A percentile compares a stretch with the other conserved stretches of the same genome.
Evolutionary conservation across 2,113 vertebrate species (phyloP).

Genomic region (Nestor notabilis): DNA sequence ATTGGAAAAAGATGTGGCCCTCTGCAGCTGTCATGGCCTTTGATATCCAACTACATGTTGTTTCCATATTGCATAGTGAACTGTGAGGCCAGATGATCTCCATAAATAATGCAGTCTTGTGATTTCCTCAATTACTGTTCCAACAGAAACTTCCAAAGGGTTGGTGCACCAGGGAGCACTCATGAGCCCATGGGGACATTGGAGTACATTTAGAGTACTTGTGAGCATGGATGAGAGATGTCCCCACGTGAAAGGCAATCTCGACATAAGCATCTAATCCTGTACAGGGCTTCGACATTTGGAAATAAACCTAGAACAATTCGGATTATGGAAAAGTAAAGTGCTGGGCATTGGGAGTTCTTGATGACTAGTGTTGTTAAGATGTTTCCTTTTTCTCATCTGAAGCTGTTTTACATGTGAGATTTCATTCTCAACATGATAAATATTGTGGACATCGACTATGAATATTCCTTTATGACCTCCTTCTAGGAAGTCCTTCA

Average conservation of each 20-base stretch:
- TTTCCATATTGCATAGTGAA: conserved; percentile 48
- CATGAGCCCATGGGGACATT: not conserved
- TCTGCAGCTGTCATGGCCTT: conserved; percentile 47
- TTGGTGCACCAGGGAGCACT: not conserved
- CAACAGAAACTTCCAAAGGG: not conserved
- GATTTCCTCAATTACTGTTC: not conserved
- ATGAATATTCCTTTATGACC: not conserved
- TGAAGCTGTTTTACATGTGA: not conserved
- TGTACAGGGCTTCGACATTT: not conserved
- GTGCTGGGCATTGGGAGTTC: not conserved
- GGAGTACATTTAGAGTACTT: not conserved
- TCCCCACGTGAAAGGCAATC: not conserved
- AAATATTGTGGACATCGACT: not conserved
- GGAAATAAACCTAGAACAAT: not conserved
- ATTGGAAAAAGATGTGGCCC: conserved; percentile 60
- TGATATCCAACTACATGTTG: conserved; percentile 44
- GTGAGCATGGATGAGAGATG: not conserved
- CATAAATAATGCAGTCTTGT: conserved; percentile 34
- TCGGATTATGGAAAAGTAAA: not conserved
- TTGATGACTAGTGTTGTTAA: not conserved
- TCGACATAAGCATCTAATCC: not conserved
- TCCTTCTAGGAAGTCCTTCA: not conserved
- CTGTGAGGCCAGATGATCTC: conserved; percentile 47
- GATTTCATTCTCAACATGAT: not conserved
- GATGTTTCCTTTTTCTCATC: not conserved